Base-by-base conservation (phyloP, 1,140 invertebrate genomes). In the Octopus sinensis region DNA sequence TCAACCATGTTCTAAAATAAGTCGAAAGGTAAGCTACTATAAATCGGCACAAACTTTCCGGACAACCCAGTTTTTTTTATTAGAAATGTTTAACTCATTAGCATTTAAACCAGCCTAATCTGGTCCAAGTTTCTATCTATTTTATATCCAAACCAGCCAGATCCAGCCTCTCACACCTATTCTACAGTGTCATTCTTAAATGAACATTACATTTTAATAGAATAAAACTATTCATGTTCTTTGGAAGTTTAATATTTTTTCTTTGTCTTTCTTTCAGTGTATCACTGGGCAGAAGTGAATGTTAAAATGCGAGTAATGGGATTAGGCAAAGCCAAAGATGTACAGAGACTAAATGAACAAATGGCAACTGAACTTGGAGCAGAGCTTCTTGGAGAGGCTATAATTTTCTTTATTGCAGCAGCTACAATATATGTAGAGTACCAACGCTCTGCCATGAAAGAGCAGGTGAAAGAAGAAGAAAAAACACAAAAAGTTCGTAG, bases 321-420 rank as follows among this genome's bases (percentile, higher is more conserved):
- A 89, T 91, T 98, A 75, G 96, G 96, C n/a, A 96, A 95, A 88
- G 95, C 96, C 4, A 94, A 95, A 3, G 95, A 95, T 88, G 95
- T 98, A 56, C 94, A 96, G 17, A 95, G 95, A 83, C 90, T 98
- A 52, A 98, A 95, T 90, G 96, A 98, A 92, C 93, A 95, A 79
- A 95, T 96, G 94, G 97, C 97, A 9, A 97, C 98, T 83, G 97
- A 98, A 89, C 91, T 98, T 53, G 97, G 97, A 12, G 96, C 96
- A 4, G 97, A 96, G 92, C 92, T 99, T 80, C 92, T 98, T 73
- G 96, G 97, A 71, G 96, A 98, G 93, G 92, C 93, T 76, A 94
- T 98, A n/a, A 96, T 98, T 79, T 98, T 97, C 90, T 88, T 93
- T 6, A 94, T 97, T 78, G 96, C 95, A 77, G 94, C 95, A 54